Evolutionary conservation across 2,113 vertebrate species (phyloP).

Genomic region (Rhinoderma darwinii): DNA sequence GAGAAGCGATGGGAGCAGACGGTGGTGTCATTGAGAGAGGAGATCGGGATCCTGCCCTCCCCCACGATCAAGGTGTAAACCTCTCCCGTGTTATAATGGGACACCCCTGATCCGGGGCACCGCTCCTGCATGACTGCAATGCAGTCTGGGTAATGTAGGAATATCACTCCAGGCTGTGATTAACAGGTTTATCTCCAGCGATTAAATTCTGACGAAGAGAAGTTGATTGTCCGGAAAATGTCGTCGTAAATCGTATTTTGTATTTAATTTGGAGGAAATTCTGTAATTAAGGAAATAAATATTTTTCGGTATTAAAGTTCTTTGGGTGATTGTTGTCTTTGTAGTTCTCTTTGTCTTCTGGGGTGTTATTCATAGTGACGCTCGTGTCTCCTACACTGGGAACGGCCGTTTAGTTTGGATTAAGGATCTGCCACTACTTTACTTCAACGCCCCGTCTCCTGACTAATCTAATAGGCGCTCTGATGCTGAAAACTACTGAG

Average conservation of each 20-base stretch:
- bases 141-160: neutral
- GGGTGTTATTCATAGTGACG: no score
- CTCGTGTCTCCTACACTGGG: no score
- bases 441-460: no score
- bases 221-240: no score
- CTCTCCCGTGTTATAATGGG: neutral
- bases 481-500: no score
- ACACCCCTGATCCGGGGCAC: neutral
- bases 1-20: constrained; percentile 92
- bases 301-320: neutral
- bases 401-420: no score
- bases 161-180: no score
- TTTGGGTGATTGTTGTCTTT: neutral
- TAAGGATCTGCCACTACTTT: no score
- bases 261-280: neutral
- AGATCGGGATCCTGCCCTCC: constrained; percentile 85
- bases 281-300: constrained; percentile 3
- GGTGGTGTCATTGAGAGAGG: constrained; percentile 79
- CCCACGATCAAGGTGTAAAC: constrained; percentile 59
- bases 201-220: no score
- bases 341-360: no score
- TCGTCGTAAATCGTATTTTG: neutral
- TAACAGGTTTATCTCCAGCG: no score
- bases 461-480: no score
- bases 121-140: neutral